Conservation (phyloP, 1,140 invertebrate species). For the Onthophagus taurus region DNA sequence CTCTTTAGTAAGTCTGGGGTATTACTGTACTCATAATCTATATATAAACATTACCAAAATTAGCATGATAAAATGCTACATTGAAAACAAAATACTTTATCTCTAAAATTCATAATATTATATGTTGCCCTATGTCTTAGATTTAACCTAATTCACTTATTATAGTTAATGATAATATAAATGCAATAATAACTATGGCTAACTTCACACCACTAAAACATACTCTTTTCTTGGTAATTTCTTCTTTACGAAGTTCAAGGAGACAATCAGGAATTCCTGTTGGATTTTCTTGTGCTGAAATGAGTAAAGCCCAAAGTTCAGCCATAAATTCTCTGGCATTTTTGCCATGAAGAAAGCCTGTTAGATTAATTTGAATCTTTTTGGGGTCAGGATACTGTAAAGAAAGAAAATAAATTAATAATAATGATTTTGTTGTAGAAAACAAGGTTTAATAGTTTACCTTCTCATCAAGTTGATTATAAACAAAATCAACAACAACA, state of each 20-base stretch:
- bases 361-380: slow-evolving; percentile 99
- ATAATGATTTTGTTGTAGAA: slow-evolving; percentile 16
- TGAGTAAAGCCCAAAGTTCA: slow-evolving; percentile 89
- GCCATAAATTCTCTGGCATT: slow-evolving; percentile 96
- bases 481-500: slow-evolving; percentile 97
- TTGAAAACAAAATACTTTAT: too few species aligned
- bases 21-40: too few species aligned
- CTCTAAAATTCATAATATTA: too few species aligned
- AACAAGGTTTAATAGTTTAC: slow-evolving; percentile 38
- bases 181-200: too few species aligned
- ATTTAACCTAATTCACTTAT: background rate
- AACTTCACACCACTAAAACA: slow-evolving; percentile 18
- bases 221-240: slow-evolving; percentile 79
- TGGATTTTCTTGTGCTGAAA: slow-evolving; percentile 91
- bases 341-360: slow-evolving; percentile 96
- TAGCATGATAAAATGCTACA: too few species aligned
- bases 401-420: slow-evolving; percentile 22
- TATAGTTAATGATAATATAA: background rate
- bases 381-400: slow-evolving; percentile 88
- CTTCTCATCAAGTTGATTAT: slow-evolving; percentile 96
- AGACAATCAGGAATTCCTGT: slow-evolving; percentile 89
- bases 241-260: slow-evolving; percentile 92
- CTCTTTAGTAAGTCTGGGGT: too few species aligned
- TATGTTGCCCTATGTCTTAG: background rate
- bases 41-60: too few species aligned